These are phyloP conservation scores for Apomyelois bistriatella DNA, from an alignment of 2,888 invertebrate species.

Conservation along the genomic window DNA sequence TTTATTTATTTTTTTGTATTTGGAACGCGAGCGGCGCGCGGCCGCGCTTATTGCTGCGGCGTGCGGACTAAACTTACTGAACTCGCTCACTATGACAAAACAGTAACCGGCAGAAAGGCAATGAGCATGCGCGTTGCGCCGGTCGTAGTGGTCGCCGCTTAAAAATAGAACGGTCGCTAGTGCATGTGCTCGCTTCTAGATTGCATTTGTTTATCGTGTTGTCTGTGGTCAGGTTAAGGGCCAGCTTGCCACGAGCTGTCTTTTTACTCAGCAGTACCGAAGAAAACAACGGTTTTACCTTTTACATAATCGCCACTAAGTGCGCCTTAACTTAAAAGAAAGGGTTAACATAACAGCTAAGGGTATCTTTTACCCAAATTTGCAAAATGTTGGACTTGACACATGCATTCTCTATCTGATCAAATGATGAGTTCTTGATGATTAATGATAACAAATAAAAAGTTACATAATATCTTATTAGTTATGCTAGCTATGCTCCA, in stretches of 20 bases:
- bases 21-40: slow-evolving; percentile 58
- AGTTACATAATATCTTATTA: no score
- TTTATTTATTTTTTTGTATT: slow-evolving; percentile 34
- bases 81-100: slow-evolving; percentile 9
- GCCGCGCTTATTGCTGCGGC: slow-evolving; percentile 67
- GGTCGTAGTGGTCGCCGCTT: slow-evolving; percentile 4
- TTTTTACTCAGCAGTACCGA: no score
- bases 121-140: not conserved
- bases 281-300: no score
- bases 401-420: no score
- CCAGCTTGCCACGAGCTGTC: not conserved
- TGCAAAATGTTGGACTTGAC: no score
- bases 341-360: no score
- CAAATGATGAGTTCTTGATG: no score
- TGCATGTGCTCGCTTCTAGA: slow-evolving; percentile 3
- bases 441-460: no score
- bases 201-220: slow-evolving; percentile 3
- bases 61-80: slow-evolving; percentile 48
- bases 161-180: slow-evolving; percentile 8
- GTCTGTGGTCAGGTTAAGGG: slow-evolving; percentile 25
- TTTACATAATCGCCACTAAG: no score
- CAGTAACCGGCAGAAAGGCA: not conserved
- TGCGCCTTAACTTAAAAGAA: no score
- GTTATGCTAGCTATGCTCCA: no score
- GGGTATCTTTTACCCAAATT: no score